These are phyloP conservation scores for Calcarius lapponicus DNA, from an alignment of 2,797 vertebrate genomes.

Conservation along the genomic window DNA sequence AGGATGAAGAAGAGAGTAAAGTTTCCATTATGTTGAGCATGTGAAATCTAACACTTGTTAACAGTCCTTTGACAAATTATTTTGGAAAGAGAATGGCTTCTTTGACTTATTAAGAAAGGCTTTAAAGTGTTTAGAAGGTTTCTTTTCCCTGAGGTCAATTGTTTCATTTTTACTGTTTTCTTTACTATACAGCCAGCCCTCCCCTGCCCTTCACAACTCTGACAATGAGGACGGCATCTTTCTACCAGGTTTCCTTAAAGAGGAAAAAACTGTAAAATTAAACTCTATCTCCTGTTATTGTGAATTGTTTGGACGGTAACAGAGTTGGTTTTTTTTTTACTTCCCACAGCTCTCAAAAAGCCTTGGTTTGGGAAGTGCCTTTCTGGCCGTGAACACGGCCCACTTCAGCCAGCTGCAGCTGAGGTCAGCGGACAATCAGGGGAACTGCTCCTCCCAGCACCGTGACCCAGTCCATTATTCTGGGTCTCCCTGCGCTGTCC, in stretches of 20 bases:
- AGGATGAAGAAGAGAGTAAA: not conserved
- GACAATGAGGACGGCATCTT: not conserved
- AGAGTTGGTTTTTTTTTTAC: not conserved
- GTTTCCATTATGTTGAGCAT: not conserved
- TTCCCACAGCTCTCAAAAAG: not conserved
- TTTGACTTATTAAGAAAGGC: not conserved
- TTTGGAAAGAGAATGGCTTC: not conserved
- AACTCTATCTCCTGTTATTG: conserved; percentile 4
- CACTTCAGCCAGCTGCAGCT: not conserved
- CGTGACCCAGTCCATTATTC: not conserved
- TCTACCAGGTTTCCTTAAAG: not conserved
- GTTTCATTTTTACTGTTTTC: not conserved
- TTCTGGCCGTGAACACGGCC: not conserved
- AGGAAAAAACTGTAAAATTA: not conserved
- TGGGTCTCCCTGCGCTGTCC: not conserved
- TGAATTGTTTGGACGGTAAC: conserved; percentile 5
- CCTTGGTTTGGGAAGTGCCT: not conserved
- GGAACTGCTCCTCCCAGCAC: conserved; percentile 59
- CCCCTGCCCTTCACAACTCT: not conserved
- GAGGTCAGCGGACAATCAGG: conserved; percentile 39
- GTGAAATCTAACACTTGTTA: not conserved
- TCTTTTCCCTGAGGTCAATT: not conserved
- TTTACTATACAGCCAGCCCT: not conserved
- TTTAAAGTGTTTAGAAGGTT: not conserved
- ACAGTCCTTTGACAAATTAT: not conserved